phyloP scores from a whole-genome alignment of 2,888 invertebrate species.

The Cyclophora albipunctata region DNA sequence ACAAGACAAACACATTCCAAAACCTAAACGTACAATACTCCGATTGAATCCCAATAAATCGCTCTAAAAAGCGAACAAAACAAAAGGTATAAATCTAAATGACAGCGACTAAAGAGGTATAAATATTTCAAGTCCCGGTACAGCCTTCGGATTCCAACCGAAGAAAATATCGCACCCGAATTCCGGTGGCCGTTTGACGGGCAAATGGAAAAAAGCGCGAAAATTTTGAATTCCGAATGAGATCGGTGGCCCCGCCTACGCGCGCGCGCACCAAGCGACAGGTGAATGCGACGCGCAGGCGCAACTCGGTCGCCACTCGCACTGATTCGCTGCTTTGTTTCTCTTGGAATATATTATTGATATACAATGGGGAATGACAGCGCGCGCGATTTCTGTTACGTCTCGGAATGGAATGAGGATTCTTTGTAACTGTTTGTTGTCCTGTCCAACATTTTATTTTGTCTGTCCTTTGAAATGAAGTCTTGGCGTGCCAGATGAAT shows the following conservation, averaged over 20 bases:
- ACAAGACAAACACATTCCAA: slow-evolving; percentile 10
- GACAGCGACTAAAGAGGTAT: slow-evolving; percentile 41
- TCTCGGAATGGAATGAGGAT: slow-evolving; percentile 25
- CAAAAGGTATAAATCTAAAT: slow-evolving; percentile 49
- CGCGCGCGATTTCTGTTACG: slow-evolving; percentile 36
- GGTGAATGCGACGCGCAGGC: slow-evolving; percentile 62
- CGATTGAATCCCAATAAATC: slow-evolving; percentile 57
- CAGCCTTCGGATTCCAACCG: slow-evolving; percentile 66
- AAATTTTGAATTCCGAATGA: slow-evolving; percentile 50
- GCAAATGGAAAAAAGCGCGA: slow-evolving; percentile 57
- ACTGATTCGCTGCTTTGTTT: slow-evolving; percentile 49
- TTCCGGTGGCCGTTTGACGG: slow-evolving; percentile 59
- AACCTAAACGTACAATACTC: slow-evolving; percentile 35
- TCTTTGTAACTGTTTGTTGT: slow-evolving; percentile 34
- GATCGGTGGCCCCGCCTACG: slow-evolving; percentile 53
- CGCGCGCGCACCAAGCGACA: slow-evolving; percentile 58
- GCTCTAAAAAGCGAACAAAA: slow-evolving; percentile 34
- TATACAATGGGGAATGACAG: slow-evolving; percentile 62
- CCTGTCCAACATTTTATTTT: slow-evolving; percentile 24
- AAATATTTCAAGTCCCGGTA: slow-evolving; percentile 62
- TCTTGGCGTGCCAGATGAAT: slow-evolving; percentile 3
- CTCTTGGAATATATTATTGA: slow-evolving; percentile 60
- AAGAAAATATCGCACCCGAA: slow-evolving; percentile 74
- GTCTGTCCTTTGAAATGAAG: slow-evolving; percentile 7
- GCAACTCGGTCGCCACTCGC: slow-evolving; percentile 49